phyloP scores from a whole-genome alignment of 2,113 vertebrate species.

The Tenrec ecaudatus region DNA sequence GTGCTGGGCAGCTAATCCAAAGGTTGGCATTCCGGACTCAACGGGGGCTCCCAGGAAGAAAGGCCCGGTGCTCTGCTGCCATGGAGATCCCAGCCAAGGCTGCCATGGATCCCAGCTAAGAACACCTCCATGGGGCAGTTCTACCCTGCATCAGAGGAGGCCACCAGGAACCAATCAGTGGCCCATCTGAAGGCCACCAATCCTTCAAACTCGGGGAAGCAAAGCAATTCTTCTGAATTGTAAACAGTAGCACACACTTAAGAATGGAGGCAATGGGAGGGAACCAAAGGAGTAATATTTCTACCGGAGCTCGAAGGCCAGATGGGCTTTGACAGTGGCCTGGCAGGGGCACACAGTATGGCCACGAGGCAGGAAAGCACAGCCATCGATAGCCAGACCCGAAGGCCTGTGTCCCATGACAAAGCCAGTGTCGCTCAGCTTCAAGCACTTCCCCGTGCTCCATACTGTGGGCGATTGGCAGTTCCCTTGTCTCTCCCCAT shows the following conservation, averaged over 20 bases:
- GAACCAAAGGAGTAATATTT: not conserved
- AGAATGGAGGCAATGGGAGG: not conserved
- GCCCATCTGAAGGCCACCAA: not conserved
- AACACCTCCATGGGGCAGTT: not conserved
- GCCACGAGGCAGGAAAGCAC: not conserved
- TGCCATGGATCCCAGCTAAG: too few relatives aligned
- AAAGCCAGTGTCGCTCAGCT: not conserved
- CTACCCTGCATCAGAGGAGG: not conserved
- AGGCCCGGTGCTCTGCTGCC: not conserved
- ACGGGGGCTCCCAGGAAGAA: not conserved
- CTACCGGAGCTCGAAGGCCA: not conserved
- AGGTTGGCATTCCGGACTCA: not conserved
- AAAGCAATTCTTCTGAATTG: not conserved
- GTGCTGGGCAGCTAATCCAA: not conserved
- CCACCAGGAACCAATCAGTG: not conserved
- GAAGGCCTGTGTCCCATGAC: not conserved
- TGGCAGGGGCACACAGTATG: too few relatives aligned
- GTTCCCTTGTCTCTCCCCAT: not conserved
- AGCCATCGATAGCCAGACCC: too few relatives aligned
- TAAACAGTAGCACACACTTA: not conserved
- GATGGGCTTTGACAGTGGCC: not conserved
- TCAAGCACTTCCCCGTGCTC: not conserved
- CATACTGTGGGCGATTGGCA: not conserved
- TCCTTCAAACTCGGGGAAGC: not conserved
- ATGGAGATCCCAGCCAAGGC: not conserved